phyloP scores from a whole-genome alignment of 1,140 invertebrate genomes.

The Theocolax elegans region DNA sequence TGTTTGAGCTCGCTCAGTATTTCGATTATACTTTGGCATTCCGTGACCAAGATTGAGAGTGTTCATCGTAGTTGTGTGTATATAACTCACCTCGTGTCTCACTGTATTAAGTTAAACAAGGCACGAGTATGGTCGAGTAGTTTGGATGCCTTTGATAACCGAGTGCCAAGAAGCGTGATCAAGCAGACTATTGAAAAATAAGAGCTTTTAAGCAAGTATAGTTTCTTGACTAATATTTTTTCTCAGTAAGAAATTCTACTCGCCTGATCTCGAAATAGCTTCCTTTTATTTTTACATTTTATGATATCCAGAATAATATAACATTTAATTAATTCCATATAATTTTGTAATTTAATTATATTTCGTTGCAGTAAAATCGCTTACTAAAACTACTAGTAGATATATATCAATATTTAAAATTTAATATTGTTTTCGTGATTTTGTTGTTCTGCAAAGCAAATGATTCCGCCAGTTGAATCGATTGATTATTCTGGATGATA shows the following conservation, averaged over 20 bases:
- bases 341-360: too few relatives aligned
- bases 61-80: too few relatives aligned
- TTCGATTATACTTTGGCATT: constrained; percentile 38
- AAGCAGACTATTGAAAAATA: constrained; percentile 28
- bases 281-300: constrained; percentile 11
- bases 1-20: constrained; percentile 31
- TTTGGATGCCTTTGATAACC: constrained; percentile 33
- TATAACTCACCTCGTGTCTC: neutral
- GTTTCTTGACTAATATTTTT: constrained; percentile 5
- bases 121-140: constrained; percentile 11
- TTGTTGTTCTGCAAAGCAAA: constrained; percentile 26
- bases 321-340: too few relatives aligned
- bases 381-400: too few relatives aligned
- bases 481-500: constrained; percentile 67
- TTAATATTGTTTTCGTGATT: constrained; percentile 19
- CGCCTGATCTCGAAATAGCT: constrained; percentile 14
- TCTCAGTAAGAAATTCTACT: constrained; percentile 17
- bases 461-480: constrained; percentile 44
- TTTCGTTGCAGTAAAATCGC: too few relatives aligned
- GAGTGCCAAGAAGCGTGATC: constrained; percentile 32
- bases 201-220: constrained; percentile 36
- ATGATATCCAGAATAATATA: constrained; percentile 42
- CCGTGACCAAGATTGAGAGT: constrained; percentile 4
- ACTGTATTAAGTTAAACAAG: neutral
- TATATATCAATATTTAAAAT: too few relatives aligned